Evolutionary conservation across 2,113 vertebrate species (phyloP).

Genomic region (Calonectris borealis): DNA sequence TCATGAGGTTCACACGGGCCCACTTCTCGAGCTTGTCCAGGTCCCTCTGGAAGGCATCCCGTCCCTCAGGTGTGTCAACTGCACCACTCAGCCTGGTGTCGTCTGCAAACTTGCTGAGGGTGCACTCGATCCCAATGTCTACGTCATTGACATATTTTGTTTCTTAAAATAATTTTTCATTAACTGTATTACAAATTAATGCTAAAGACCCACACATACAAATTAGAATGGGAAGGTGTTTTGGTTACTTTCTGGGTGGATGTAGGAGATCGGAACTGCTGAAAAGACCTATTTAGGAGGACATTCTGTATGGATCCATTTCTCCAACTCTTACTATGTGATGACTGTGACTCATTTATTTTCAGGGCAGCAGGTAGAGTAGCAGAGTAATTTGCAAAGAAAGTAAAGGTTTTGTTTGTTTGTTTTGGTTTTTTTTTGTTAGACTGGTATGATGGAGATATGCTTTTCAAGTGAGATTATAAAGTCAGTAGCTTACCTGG

Average conservation of each 20-base stretch:
- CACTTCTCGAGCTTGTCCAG: too few relatives aligned
- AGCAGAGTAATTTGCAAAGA: neutral
- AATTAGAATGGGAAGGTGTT: neutral
- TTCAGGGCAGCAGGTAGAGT: neutral
- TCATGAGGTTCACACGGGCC: too few relatives aligned
- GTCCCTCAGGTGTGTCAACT: too few relatives aligned
- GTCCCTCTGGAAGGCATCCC: too few relatives aligned
- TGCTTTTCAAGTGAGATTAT: neutral
- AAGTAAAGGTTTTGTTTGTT: neutral
- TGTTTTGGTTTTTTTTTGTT: neutral
- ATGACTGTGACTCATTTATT: neutral
- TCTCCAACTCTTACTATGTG: neutral
- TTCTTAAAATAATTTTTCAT: neutral
- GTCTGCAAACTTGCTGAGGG: too few relatives aligned
- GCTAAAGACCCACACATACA: neutral
- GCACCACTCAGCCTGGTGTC: too few relatives aligned
- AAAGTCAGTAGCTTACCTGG: neutral
- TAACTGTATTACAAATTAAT: neutral
- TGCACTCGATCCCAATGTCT: neutral
- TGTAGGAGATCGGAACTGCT: neutral
- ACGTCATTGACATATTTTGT: neutral
- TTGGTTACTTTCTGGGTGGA: neutral
- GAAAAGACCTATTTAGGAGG: neutral
- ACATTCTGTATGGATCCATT: neutral
- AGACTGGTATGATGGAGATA: neutral